Evolutionary conservation across 2,888 invertebrate genomes (phyloP), one percentile per base, ranked within the genome.

Genomic region (Lasioglossum villosulum): DNA sequence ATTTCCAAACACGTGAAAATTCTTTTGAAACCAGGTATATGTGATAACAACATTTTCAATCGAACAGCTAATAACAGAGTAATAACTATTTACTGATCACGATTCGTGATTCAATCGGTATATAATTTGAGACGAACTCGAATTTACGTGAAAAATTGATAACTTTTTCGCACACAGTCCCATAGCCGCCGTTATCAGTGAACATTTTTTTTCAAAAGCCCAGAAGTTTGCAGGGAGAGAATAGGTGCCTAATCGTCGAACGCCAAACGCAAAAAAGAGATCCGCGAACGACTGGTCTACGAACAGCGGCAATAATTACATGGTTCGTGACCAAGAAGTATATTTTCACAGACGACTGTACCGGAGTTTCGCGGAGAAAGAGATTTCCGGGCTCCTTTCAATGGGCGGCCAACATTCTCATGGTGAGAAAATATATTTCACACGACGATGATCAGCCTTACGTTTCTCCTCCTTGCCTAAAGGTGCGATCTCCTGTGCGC

Each of bases 351-450:
- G 85, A 87, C 83, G 88, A 85, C 87, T 78, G 81, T 90, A 88
- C 86, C 84, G 83, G 86, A 90, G 86, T 87, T 87, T 90, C 82
- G 79, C 82, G 87, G 86, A 85, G 90, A 89, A 84, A 88, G 89
- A 90, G 89, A 89, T 90, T 90, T 90, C 90, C 90, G 90, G 90
- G 80, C 90, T 89, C 85, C 88, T 90, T 90, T 90, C 90, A 86
- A 88, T 75, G 86, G 86, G 70, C 86, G 83, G 56, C 75, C 81
- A 83, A 75, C 86, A 75, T 88, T 83, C 86, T 82, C 86, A 74
- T 75, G 78, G 83, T 90, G 90, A 86, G 90, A 90, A 90, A 86
- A 87, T 80, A 78, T 84, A 71, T 90, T 86, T 89, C 87, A 70
- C 90, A 83, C 86, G 88, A 75, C 80, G 86, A 88, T 82, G 88